A percentile compares a stretch with the other conserved stretches of the same genome.
Conservation (phyloP, 2,888 invertebrate species). For the Coenonympha glycerion region DNA sequence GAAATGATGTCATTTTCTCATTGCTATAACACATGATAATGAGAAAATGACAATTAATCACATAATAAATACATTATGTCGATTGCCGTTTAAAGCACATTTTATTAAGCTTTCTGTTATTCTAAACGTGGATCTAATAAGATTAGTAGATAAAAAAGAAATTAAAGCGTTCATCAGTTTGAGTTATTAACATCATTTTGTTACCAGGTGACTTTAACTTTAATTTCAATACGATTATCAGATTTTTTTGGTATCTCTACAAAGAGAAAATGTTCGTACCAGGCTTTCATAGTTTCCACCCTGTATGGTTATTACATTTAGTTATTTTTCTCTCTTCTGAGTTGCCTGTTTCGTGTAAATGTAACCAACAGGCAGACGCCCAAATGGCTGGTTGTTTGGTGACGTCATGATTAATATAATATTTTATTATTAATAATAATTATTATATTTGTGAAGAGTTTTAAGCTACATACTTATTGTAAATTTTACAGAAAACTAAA, state of each 20-base stretch:
- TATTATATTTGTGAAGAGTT: constrained; percentile 69
- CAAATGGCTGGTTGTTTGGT: constrained; percentile 64
- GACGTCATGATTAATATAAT: constrained; percentile 53
- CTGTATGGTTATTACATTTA: constrained; percentile 38
- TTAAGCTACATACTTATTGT: constrained; percentile 76
- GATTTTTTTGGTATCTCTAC: not conserved
- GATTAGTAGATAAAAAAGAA: no score
- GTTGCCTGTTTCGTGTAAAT: constrained; percentile 59
- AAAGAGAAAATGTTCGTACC: not conserved
- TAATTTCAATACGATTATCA: not conserved
- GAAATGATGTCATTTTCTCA: not conserved
- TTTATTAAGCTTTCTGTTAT: no score
- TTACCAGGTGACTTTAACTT: not conserved
- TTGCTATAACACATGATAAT: not conserved
- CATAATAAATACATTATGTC: no score
- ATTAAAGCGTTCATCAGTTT: not conserved
- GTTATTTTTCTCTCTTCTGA: constrained; percentile 57
- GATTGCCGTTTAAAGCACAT: no score
- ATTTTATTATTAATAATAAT: constrained; percentile 2
- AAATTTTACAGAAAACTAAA: constrained; percentile 76
- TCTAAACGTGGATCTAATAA: no score
- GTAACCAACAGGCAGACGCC: no score
- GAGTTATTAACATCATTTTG: not conserved
- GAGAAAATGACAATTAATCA: no score
- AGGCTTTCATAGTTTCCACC: not conserved